A percentile compares a stretch with the other conserved stretches of the same genome.
These are phyloP conservation scores for Diplosoma virens DNA, from an alignment of 23 tunicate genomes.

Conservation along the genomic window DNA sequence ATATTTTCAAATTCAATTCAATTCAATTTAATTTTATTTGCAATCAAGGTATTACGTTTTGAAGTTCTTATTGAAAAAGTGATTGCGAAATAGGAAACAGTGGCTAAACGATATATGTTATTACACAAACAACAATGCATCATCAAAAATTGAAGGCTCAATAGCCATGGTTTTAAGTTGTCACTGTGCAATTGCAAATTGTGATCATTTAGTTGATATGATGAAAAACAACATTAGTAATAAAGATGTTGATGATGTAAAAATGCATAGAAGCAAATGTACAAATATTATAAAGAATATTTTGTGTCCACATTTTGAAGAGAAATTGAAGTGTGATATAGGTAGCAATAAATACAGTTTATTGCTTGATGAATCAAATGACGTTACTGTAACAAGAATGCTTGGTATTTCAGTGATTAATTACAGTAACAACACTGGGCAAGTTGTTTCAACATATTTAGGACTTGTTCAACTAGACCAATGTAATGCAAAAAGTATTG, in stretches of 20 bases:
- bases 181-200: slow-evolving; percentile 6
- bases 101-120: too few species aligned
- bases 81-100: too few species aligned
- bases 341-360: too few species aligned
- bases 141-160: neutral
- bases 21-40: too few species aligned
- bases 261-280: slow-evolving; percentile 9
- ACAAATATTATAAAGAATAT: slow-evolving; percentile 1
- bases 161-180: neutral
- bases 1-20: neutral
- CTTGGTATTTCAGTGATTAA: neutral
- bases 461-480: neutral
- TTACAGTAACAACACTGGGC: neutral
- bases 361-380: too few species aligned
- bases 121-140: neutral
- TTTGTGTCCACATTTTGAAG: neutral
- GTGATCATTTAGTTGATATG: slow-evolving; percentile 13
- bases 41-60: too few species aligned
- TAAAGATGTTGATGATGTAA: neutral
- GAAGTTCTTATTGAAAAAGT: too few species aligned
- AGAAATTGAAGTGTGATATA: neutral
- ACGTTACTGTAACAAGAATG: too few species aligned
- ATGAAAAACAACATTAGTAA: neutral
- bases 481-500: slow-evolving; percentile 3
- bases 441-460: slow-evolving; percentile 3